Evolutionary conservation across 1,140 invertebrate species (phyloP).

Genomic region (Belonocnema kinseyi): DNA sequence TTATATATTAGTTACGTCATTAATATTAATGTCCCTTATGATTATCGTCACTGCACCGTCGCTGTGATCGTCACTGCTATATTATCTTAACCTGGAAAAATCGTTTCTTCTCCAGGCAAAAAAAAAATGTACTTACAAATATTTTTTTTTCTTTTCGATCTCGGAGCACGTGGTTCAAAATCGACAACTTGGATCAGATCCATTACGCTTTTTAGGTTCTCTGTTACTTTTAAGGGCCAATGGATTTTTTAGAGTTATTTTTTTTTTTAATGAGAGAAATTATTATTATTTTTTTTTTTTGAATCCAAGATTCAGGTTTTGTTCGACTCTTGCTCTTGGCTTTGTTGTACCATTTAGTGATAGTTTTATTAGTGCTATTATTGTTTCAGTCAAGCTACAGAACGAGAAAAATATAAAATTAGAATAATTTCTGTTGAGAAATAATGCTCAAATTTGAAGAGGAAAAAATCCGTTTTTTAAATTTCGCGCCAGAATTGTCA

Average conservation of each 20-base stretch:
- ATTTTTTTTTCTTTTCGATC: conserved; percentile 8
- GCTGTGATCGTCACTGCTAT: conserved; percentile 46
- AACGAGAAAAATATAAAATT: not conserved
- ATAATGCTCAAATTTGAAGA: too few relatives aligned
- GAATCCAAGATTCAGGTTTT: conserved; percentile 12
- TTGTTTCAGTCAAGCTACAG: not conserved
- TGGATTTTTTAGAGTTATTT: not conserved
- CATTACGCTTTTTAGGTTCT: not conserved
- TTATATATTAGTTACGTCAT: conserved; percentile 31
- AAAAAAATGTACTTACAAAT: conserved; percentile 27
- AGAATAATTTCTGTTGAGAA: too few relatives aligned
- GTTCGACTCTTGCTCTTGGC: not conserved
- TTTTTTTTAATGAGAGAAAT: conserved; percentile 18
- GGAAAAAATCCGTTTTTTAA: too few relatives aligned
- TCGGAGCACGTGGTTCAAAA: conserved; percentile 21
- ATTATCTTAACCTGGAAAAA: conserved; percentile 1
- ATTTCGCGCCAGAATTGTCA: too few relatives aligned
- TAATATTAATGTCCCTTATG: conserved; percentile 20
- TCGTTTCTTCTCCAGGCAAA: conserved; percentile 8
- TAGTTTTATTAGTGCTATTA: not conserved
- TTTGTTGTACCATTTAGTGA: not conserved
- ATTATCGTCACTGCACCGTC: conserved; percentile 51
- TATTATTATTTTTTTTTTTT: not conserved
- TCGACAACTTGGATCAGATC: conserved; percentile 2
- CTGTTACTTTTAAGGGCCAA: not conserved